A percentile compares a stretch with the other conserved stretches of the same genome.
These are phyloP conservation scores for Monoplex corrugatus DNA, from an alignment of 2,888 invertebrate species.

Conservation along the genomic window DNA sequence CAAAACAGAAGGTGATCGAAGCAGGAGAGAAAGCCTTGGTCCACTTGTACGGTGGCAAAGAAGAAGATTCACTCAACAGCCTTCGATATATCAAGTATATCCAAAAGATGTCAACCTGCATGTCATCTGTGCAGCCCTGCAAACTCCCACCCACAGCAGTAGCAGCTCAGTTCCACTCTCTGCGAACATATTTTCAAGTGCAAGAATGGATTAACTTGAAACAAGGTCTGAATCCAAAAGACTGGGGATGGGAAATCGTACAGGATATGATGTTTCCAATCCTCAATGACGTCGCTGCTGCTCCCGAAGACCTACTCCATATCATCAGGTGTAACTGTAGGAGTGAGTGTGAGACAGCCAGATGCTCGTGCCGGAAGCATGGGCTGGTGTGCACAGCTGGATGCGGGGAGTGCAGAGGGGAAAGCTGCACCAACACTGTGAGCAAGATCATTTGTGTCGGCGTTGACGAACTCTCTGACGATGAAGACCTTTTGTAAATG, in stretches of 20 bases:
- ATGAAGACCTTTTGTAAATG: no score
- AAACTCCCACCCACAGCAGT: no score
- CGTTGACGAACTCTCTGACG: no score
- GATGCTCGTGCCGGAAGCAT: slow-evolving; percentile 34
- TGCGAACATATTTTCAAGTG: neutral
- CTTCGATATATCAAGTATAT: neutral
- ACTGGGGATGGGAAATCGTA: slow-evolving; percentile 28
- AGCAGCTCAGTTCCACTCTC: no score
- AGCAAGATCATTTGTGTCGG: no score
- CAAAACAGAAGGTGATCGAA: neutral
- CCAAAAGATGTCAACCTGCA: neutral
- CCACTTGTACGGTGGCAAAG: neutral
- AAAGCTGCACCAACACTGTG: neutral
- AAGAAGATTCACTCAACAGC: neutral
- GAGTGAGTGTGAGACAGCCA: neutral
- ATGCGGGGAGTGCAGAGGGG: neutral
- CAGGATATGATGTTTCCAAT: neutral
- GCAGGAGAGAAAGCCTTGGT: neutral
- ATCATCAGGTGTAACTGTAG: slow-evolving; percentile 20
- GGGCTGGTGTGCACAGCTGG: slow-evolving; percentile 30
- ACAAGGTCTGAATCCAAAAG: neutral
- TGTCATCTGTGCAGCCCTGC: no score
- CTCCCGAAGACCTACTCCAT: slow-evolving; percentile 21
- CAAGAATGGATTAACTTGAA: neutral
- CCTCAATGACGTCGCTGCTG: slow-evolving; percentile 2